phyloP scores from a whole-genome alignment of 2,113 vertebrate species.

The Cavia porcellus region DNA sequence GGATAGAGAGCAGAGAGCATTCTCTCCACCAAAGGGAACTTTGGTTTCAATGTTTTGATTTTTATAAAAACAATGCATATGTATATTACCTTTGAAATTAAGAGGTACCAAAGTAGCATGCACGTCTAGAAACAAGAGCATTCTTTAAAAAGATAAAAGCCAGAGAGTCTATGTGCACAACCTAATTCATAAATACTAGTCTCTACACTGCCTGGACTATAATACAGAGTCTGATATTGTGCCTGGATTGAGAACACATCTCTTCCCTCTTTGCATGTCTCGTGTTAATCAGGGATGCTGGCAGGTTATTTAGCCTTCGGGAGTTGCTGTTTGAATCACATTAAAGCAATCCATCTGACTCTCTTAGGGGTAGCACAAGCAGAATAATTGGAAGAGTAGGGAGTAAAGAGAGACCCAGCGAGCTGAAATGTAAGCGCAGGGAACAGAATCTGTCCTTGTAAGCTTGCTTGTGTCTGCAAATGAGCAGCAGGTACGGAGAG shows the following conservation, averaged over 20 bases:
- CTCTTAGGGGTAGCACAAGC: neutral
- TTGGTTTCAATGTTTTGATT: neutral
- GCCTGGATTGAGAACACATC: neutral
- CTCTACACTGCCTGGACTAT: neutral
- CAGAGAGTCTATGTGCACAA: neutral
- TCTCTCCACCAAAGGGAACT: neutral
- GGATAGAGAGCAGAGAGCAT: neutral
- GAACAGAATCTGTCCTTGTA: neutral
- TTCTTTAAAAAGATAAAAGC: neutral
- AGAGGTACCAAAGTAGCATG: neutral
- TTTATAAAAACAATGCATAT: neutral
- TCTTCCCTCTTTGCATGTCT: neutral
- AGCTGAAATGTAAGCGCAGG: neutral
- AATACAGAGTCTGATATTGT: neutral
- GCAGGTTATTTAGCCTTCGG: neutral
- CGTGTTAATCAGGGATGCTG: neutral
- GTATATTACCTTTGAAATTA: neutral
- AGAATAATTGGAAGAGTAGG: neutral
- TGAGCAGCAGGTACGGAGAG: neutral
- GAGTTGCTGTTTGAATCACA: neutral
- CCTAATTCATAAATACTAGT: neutral
- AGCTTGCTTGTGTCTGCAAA: neutral
- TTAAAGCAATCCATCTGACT: neutral
- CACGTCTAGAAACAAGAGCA: neutral
- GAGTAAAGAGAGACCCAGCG: accelerated